These are phyloP conservation scores for Sipha flava DNA, from an alignment of 1,140 invertebrate genomes.

Conservation along the genomic window DNA sequence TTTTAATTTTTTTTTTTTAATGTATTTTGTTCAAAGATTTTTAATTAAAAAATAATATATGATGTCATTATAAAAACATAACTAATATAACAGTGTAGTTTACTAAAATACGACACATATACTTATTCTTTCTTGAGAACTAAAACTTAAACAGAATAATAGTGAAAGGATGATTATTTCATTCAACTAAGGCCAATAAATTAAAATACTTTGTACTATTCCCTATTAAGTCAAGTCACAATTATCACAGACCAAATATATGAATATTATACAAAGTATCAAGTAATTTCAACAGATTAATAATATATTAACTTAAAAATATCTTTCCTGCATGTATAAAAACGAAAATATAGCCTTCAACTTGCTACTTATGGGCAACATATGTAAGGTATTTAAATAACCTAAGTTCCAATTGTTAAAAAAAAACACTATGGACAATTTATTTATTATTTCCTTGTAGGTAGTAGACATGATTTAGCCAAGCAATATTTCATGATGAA, in stretches of 20 bases:
- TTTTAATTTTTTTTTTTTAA: no score
- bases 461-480: neutral
- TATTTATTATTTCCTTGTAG: slow-evolving; percentile 30
- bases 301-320: slow-evolving; percentile 14
- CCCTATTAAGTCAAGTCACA: neutral
- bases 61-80: no score
- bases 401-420: slow-evolving; percentile 17
- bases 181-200: neutral
- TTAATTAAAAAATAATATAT: no score
- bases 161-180: neutral
- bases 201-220: neutral
- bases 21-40: no score
- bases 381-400: slow-evolving; percentile 24
- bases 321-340: slow-evolving; percentile 1
- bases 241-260: neutral
- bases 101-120: neutral
- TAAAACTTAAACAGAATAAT: neutral
- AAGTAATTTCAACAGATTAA: slow-evolving; percentile 18
- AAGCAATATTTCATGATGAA: neutral
- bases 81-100: neutral
- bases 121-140: neutral
- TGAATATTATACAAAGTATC: neutral
- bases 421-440: neutral
- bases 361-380: slow-evolving; percentile 31
- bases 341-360: slow-evolving; percentile 22